Evolutionary conservation across 2,888 invertebrate genomes (phyloP).

Genomic region (Hydrotaea cyrtoneurina): DNA sequence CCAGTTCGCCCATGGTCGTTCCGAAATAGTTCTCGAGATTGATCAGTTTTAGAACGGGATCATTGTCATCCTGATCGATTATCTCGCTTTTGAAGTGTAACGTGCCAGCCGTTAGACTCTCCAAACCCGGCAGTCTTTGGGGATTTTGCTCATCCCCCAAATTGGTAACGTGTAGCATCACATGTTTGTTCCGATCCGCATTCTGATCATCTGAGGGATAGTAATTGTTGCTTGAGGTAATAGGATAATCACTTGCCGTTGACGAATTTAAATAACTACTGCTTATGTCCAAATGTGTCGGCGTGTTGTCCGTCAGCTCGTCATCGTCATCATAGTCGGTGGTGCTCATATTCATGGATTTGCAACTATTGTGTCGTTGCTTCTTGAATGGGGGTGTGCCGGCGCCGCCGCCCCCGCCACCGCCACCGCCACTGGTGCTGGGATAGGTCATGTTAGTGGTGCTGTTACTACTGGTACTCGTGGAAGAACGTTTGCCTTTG

Average conservation of each 20-base stretch:
- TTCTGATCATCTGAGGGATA: conserved; percentile 62
- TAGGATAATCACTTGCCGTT: conserved; percentile 49
- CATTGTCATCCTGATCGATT: conserved; percentile 59
- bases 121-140: conserved; percentile 51
- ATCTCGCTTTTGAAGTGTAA: conserved; percentile 55
- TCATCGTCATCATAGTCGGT: conserved; percentile 50
- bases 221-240: conserved; percentile 61
- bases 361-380: conserved; percentile 62
- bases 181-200: conserved; percentile 59
- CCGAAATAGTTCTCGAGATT: conserved; percentile 68
- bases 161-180: conserved; percentile 60
- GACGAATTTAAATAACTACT: conserved; percentile 58
- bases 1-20: conserved; percentile 48
- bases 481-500: conserved; percentile 76
- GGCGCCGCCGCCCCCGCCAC: conserved; percentile 24
- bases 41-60: conserved; percentile 65
- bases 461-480: conserved; percentile 57
- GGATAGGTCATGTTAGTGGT: conserved; percentile 57
- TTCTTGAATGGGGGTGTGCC: conserved; percentile 51
- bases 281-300: conserved; percentile 50
- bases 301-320: background rate
- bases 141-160: conserved; percentile 48
- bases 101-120: conserved; percentile 57
- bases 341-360: conserved; percentile 54
- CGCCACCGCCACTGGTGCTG: conserved; percentile 46